Evolutionary conservation across 1,140 invertebrate species (phyloP).

Genomic region (Philotrypesis tridentata): DNA sequence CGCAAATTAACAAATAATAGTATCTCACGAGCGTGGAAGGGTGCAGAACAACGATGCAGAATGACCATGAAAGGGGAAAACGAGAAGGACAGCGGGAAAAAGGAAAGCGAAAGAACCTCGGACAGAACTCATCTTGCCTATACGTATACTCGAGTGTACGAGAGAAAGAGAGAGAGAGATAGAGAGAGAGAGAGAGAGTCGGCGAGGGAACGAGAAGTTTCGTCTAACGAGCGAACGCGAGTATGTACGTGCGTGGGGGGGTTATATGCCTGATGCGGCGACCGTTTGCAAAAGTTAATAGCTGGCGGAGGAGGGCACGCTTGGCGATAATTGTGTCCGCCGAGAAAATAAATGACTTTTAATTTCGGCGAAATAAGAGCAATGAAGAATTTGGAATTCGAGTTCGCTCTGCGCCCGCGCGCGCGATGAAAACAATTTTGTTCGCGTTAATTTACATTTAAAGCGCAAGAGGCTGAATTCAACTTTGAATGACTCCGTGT

Average conservation of each 20-base stretch:
- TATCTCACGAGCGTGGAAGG: neutral
- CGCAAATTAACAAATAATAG: constrained; percentile 19
- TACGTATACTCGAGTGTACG: too few species aligned
- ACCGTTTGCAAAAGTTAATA: neutral
- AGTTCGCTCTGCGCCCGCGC: too few species aligned
- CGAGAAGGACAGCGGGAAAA: neutral
- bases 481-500: neutral
- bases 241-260: neutral
- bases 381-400: neutral
- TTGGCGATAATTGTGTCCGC: neutral
- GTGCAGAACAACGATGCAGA: neutral
- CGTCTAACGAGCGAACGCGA: constrained; percentile 11
- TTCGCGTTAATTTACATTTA: too few species aligned
- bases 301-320: neutral
- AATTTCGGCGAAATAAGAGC: neutral
- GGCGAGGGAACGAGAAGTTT: constrained; percentile 8
- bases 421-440: too few species aligned
- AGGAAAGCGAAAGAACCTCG: too few species aligned
- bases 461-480: neutral
- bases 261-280: neutral
- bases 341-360: neutral
- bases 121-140: too few species aligned
- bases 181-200: neutral
- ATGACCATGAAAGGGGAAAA: constrained; percentile 34
- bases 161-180: neutral